Conservation (phyloP, 1,140 invertebrate genomes). For the Ostrea edulis region DNA sequence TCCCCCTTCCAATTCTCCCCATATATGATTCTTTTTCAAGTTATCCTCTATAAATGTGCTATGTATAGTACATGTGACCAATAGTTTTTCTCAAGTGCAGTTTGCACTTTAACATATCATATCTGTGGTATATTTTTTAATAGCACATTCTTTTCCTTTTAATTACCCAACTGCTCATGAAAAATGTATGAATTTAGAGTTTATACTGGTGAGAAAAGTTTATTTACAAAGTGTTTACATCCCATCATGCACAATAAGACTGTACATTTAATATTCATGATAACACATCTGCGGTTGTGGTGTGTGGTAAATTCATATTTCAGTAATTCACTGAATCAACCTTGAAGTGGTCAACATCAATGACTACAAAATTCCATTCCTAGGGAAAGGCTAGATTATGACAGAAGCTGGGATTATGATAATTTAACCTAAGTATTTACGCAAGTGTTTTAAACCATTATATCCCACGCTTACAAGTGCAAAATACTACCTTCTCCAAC, state of each 20-base stretch:
- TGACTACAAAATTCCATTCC: background rate
- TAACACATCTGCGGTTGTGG: too few species aligned
- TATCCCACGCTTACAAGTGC: slow-evolving; percentile 2
- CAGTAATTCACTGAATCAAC: background rate
- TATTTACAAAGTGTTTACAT: background rate
- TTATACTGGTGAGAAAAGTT: background rate
- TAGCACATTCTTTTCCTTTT: too few species aligned
- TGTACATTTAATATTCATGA: too few species aligned
- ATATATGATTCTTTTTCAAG: background rate
- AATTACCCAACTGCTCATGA: background rate
- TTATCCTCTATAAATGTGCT: background rate
- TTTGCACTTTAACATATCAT: too few species aligned
- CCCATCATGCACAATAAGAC: too few species aligned
- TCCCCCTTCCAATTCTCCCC: background rate
- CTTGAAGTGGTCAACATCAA: background rate
- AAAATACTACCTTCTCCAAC: slow-evolving; percentile 7
- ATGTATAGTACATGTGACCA: too few species aligned
- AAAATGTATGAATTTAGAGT: background rate
- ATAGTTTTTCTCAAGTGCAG: too few species aligned
- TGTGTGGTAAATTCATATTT: background rate
- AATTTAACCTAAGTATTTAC: background rate
- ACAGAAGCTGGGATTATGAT: background rate
- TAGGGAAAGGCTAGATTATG: background rate
- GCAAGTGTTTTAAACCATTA: slow-evolving; percentile 17
- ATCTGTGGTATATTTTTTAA: too few species aligned